Conservation (phyloP, 2,888 invertebrate species). For the Rotaria macrura region DNA sequence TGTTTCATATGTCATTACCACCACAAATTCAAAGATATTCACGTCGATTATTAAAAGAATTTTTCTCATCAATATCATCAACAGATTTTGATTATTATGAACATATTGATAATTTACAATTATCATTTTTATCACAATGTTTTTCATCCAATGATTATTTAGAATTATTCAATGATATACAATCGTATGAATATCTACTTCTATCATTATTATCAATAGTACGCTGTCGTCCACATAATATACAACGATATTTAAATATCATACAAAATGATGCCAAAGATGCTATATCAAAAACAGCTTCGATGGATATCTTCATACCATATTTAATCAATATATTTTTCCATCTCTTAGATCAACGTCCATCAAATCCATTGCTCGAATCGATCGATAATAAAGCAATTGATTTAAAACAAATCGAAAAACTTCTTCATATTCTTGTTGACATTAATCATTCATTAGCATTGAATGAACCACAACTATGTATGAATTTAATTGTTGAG, state of each 20-base stretch:
- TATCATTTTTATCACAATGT: not conserved
- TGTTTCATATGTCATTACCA: conserved; percentile 9
- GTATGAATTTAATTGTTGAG: conserved; percentile 2
- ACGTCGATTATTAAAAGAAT: not conserved
- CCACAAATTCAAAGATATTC: not conserved
- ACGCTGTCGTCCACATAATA: conserved; percentile 5
- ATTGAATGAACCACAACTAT: conserved; percentile 1
- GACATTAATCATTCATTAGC: conserved; percentile 10
- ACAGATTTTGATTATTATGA: not conserved
- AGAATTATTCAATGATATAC: not conserved
- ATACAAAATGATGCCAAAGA: not conserved
- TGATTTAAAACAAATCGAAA: not conserved
- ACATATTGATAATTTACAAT: conserved; percentile 19
- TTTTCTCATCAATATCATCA: not conserved
- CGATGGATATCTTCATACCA: not conserved
- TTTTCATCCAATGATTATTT: not conserved
- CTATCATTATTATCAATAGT: not conserved
- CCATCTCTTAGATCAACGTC: not conserved
- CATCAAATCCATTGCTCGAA: conserved; percentile 10
- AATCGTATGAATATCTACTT: not conserved
- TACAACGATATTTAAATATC: not conserved
- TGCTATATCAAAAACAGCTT: not conserved
- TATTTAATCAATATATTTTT: not conserved
- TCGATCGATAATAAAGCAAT: not conserved
- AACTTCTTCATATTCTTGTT: not conserved